These are phyloP conservation scores for Stenotaenia linearis DNA, from an alignment of 2,888 invertebrate species.

Conservation along the genomic window DNA sequence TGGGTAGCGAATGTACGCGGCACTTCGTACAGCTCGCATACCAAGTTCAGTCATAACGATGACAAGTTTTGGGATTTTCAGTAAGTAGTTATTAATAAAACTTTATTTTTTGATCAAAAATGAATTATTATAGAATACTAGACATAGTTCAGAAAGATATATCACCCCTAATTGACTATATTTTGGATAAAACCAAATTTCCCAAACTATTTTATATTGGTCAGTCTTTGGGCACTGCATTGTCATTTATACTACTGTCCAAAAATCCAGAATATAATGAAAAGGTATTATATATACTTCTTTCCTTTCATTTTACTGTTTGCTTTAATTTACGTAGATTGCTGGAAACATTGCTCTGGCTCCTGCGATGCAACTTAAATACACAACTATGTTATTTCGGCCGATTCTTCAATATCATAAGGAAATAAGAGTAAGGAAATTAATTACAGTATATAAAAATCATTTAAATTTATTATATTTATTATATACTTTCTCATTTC, in stretches of 20 bases:
- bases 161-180: not conserved
- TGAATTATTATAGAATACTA: not conserved
- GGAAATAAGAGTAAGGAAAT: not conserved
- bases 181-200: not conserved
- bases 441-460: not conserved
- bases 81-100: not conserved
- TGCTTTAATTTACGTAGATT: not conserved
- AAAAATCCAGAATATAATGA: not conserved
- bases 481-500: not conserved
- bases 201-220: not conserved
- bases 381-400: not conserved
- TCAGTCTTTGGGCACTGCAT: not conserved
- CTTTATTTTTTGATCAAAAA: too few species aligned
- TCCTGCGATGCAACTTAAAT: not conserved
- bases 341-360: not conserved
- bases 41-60: slow-evolving; percentile 38
- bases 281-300: not conserved
- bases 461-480: not conserved
- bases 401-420: not conserved
- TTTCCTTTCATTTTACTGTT: not conserved
- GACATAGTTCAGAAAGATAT: not conserved
- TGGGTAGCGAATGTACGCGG: slow-evolving; percentile 49
- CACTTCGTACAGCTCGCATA: slow-evolving; percentile 45
- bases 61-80: slow-evolving; percentile 45
- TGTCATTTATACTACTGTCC: not conserved